These are phyloP conservation scores for Liodrosophila aerea DNA, from an alignment of 2,888 invertebrate species.

Conservation along the genomic window DNA sequence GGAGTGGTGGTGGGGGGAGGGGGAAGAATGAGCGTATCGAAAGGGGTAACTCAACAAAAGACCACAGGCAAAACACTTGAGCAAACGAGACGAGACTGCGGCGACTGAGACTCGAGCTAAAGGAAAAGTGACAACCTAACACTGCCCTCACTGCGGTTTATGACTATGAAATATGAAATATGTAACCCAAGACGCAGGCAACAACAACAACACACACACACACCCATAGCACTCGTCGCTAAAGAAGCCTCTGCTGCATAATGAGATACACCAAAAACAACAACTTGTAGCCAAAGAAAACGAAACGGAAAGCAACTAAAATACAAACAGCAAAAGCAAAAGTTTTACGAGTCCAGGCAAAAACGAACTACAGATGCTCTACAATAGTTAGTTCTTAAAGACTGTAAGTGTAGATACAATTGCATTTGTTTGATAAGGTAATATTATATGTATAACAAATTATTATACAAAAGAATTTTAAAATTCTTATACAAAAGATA, in stretches of 20 bases:
- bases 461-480: too few relatives aligned
- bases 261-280: constrained; percentile 59
- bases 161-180: constrained; percentile 72
- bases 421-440: too few relatives aligned
- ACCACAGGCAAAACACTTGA: constrained; percentile 62
- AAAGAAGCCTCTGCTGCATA: constrained; percentile 60
- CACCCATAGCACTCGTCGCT: too few relatives aligned
- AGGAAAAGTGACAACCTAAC: constrained; percentile 48
- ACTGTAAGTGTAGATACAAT: too few relatives aligned
- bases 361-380: constrained; percentile 34
- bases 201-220: constrained; percentile 24
- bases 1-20: not conserved
- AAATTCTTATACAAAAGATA: too few relatives aligned
- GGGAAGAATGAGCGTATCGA: not conserved
- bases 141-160: constrained; percentile 20
- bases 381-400: not conserved
- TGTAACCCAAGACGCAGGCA: constrained; percentile 70
- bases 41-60: constrained; percentile 41
- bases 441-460: too few relatives aligned
- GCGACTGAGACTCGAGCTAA: constrained; percentile 22
- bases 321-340: constrained; percentile 25
- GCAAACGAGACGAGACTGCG: constrained; percentile 50
- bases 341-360: constrained; percentile 1
- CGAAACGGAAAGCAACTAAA: constrained; percentile 61
- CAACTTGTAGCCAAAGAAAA: constrained; percentile 31